Evolutionary conservation across 2,888 invertebrate genomes (phyloP), one percentile per base, ranked within the genome.

Genomic region (Auanema sp.): DNA sequence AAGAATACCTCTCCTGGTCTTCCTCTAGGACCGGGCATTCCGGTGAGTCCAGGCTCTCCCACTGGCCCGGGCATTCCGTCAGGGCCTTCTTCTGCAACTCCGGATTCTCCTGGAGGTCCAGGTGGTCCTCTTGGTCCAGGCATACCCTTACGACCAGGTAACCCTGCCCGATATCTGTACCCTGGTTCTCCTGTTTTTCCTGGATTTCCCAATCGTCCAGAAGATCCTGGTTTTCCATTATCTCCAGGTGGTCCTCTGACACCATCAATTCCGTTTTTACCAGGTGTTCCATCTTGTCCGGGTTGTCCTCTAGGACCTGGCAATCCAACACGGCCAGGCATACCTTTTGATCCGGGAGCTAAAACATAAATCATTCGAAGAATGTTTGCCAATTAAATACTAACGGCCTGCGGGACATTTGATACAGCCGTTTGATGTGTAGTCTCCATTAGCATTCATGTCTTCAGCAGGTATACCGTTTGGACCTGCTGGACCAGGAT

Each of bases 11-110:
- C 55, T 58, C 75, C 75, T 10, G 72, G 68, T 41, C 65, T 64
- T 58, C 75, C 75, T 59, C 67, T 57, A 24, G 69, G 60, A 52
- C 75, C 75, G 0, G 72, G 71, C 65, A 71, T 68, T 65, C 75
- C 75, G 14, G 68, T 66, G 56, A 64, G 68, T 58, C 75, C 75
- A 21, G 72, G 65, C 11, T 67, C 64, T 57, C 75, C 75, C 1
- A 60, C 67, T 21, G 72, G 71, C 41, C 75, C 75, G 11, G 75
- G 75, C 14, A 75, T 58, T 25, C 75, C 75, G 55, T 75, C 75
- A 2, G 75, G 75, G 54, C 75, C 75, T 56, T 75, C 75, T 65
- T 75, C 75, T 10, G 75, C 75, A 14, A 71, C 71, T 61, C 75
- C 75, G 0, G 62, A 56, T 21, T 65, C 58, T 53, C 75, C 75